Percentiles rank a stretch among this genome's conserved stretches.
Conservation (phyloP, 2,888 invertebrate species). For the Alloscopus bannaensis region DNA sequence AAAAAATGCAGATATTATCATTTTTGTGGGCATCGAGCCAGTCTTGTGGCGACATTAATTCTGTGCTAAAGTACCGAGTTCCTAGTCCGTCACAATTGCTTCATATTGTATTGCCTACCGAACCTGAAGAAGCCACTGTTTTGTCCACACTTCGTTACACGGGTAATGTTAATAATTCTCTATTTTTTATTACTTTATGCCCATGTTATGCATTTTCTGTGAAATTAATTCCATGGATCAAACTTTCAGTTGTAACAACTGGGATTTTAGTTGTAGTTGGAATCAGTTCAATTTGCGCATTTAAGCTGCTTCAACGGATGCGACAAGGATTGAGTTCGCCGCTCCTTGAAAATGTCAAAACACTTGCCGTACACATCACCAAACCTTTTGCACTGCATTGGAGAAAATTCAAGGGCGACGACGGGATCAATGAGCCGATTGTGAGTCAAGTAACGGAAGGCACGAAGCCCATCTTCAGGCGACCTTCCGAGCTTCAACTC, state of each 20-base stretch:
- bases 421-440: background rate
- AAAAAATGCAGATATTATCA: conserved; percentile 43
- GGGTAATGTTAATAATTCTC: conserved; percentile 15
- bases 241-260: conserved; percentile 58
- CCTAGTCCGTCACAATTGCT: conserved; percentile 34
- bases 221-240: background rate
- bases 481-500: conserved; percentile 53
- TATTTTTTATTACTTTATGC: background rate
- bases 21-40: conserved; percentile 33
- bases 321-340: conserved; percentile 72
- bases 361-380: background rate
- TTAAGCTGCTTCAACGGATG: conserved; percentile 73
- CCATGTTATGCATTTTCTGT: too few relatives aligned
- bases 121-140: conserved; percentile 15
- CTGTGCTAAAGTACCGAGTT: conserved; percentile 25
- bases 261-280: conserved; percentile 64
- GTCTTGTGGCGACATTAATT: conserved; percentile 18
- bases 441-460: background rate
- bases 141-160: conserved; percentile 37
- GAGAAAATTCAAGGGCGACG: background rate
- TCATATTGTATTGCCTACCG: conserved; percentile 39
- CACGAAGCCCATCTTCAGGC: conserved; percentile 32
- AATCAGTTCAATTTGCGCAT: conserved; percentile 59
- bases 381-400: conserved; percentile 30
- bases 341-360: conserved; percentile 17